Percentiles rank a stretch among this genome's conserved stretches.
These are phyloP conservation scores for Florisuga fusca DNA, from an alignment of 2,797 vertebrate species.

Conservation along the genomic window DNA sequence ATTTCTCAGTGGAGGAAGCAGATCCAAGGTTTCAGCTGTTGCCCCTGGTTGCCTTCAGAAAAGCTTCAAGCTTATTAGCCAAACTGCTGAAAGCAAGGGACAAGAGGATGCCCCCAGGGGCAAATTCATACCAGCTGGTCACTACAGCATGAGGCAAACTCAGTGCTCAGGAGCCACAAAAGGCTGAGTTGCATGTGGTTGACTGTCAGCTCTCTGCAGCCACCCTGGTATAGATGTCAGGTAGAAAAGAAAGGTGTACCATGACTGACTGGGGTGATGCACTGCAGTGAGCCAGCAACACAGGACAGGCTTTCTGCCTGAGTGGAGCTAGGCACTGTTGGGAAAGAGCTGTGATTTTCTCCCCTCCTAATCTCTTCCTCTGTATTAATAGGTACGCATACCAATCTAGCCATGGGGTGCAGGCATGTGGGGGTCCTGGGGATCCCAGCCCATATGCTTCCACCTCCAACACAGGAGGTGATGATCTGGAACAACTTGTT, in stretches of 20 bases:
- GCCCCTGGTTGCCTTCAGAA: background rate
- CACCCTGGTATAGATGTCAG: background rate
- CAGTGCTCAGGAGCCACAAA: accelerated
- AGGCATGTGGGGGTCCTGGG: accelerated
- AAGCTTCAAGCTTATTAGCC: background rate
- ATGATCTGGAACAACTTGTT: background rate
- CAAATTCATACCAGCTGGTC: background rate
- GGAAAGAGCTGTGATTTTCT: background rate
- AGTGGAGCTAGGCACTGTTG: background rate
- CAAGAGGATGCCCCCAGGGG: background rate
- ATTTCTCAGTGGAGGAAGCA: background rate
- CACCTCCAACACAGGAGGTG: background rate
- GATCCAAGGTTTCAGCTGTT: background rate
- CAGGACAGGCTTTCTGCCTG: accelerated
- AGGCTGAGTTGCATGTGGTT: background rate
- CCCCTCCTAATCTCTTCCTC: background rate
- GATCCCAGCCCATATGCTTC: background rate
- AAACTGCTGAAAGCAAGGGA: background rate
- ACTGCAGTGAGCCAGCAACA: background rate
- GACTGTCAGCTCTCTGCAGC: background rate
- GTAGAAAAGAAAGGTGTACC: background rate
- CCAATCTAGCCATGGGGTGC: background rate
- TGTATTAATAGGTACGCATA: background rate
- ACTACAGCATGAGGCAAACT: accelerated
- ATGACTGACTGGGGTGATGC: accelerated